Conservation (phyloP, 2,888 invertebrate genomes). For the Colletes collaris region DNA sequence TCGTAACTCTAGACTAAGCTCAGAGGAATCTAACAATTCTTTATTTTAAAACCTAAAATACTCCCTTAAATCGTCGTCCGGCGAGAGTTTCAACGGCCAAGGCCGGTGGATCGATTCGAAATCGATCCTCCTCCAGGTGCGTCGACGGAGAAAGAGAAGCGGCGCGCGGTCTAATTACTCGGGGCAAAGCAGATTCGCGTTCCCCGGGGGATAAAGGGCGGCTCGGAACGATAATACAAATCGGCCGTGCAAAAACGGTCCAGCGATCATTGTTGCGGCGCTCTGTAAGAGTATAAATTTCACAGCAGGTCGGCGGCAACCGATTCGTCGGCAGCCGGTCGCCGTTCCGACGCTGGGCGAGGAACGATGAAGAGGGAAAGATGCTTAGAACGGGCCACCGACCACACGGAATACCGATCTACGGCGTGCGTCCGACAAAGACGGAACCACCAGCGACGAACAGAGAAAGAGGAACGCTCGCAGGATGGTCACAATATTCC, state of each 20-base stretch:
- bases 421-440: slow-evolving; percentile 2
- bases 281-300: slow-evolving; percentile 70
- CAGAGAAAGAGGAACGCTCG: slow-evolving; percentile 27
- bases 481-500: slow-evolving; percentile 63
- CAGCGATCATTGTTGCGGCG: slow-evolving; percentile 68
- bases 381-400: neutral
- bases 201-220: slow-evolving; percentile 41
- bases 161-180: slow-evolving; percentile 65
- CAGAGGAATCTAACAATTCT: no score
- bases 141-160: neutral
- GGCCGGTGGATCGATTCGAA: slow-evolving; percentile 27
- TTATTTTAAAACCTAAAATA: no score
- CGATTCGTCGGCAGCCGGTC: slow-evolving; percentile 47
- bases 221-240: slow-evolving; percentile 56
- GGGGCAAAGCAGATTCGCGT: slow-evolving; percentile 57
- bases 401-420: slow-evolving; percentile 7
- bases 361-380: neutral
- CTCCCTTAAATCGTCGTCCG: no score
- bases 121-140: slow-evolving; percentile 50
- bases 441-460: neutral
- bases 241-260: slow-evolving; percentile 68
- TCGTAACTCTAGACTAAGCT: no score
- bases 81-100: no score
- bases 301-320: slow-evolving; percentile 69
- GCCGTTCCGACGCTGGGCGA: slow-evolving; percentile 1